A percentile compares a stretch with the other conserved stretches of the same genome.
phyloP scores from a whole-genome alignment of 2,797 vertebrate genomes.

The Hyperoplus lanceolatus region DNA sequence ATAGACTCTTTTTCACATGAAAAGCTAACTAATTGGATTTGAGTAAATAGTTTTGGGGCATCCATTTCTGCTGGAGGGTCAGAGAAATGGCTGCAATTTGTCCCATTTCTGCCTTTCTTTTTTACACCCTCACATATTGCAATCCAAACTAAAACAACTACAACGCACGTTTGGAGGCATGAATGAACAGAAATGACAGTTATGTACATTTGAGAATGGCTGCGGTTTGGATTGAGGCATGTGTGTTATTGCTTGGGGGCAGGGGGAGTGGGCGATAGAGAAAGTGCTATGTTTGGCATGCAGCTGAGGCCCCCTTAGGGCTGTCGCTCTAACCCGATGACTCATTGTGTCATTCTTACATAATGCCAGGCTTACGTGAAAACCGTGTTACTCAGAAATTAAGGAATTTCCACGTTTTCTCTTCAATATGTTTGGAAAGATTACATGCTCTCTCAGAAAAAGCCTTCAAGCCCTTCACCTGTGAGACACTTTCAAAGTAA shows the following conservation, averaged over 20 bases:
- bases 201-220: slow-evolving; percentile 19
- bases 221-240: slow-evolving; percentile 33
- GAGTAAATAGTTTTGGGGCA: slow-evolving; percentile 13
- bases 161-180: slow-evolving; percentile 18
- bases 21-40: slow-evolving; percentile 38
- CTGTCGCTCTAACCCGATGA: slow-evolving; percentile 34
- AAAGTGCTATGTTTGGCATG: slow-evolving; percentile 75
- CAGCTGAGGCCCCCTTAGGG: slow-evolving; percentile 63
- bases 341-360: slow-evolving; percentile 52
- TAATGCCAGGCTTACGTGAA: slow-evolving; percentile 40
- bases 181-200: slow-evolving; percentile 4
- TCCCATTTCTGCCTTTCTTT: neutral
- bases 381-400: slow-evolving; percentile 28
- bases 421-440: slow-evolving; percentile 1
- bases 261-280: slow-evolving; percentile 36
- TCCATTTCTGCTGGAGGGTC: slow-evolving; percentile 17
- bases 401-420: slow-evolving; percentile 27
- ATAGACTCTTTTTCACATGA: neutral
- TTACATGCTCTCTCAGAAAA: slow-evolving; percentile 11
- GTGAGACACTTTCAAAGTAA: slow-evolving; percentile 2
- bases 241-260: slow-evolving; percentile 35
- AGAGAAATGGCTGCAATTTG: slow-evolving; percentile 2
- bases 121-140: slow-evolving; percentile 14
- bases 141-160: slow-evolving; percentile 24
- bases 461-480: neutral